Base-by-base conservation (phyloP, 2,888 invertebrate species). In the Diarsia dahlii region DNA sequence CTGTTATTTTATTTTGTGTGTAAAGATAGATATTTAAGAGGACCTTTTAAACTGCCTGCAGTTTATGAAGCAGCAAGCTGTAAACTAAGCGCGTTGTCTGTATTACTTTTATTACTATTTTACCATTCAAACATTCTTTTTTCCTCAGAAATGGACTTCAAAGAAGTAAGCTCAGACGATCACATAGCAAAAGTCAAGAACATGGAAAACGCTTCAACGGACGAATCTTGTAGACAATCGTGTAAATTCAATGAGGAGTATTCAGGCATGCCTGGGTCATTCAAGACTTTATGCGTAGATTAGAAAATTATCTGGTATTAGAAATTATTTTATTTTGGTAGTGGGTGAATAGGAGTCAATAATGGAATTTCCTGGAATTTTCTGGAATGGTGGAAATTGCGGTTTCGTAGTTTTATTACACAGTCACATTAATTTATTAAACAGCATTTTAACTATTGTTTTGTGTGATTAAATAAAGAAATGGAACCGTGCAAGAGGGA, bases 201-300 rank as follows among this genome's bases (percentile, higher is more conserved):
- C 15, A 78, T 90, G 80, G 87, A 89, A 52, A 62, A 64, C 0
- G 85, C 88, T 3, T 77, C 81, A 0, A 85, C 87, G 0, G 73
- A 88, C 15, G 85, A 88, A 54, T 52, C 78, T 0, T 65, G 46
- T 12, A 69, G 89, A 2, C 52, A 74, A 0, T 45, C 74, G 10
- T 39, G 68, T 18, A 80, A 78, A 63, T 85, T 87, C 13, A 87
- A 85, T 4, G 87, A 87, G 39, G 88, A 89, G 3, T 88, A 87
- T 71, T 81, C 84, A 0, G 89, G 89, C 28, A 84, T 87, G 82
- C 89, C 89, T 65, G 89, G 89, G 4, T 87, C 89, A 3, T 89
- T 89, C 56, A 89, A 86, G 45, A 84, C 80, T 4, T 77, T 89
- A 23, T 83, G 82, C 56, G 84, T 89, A 0, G 89, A 89, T 75